Conservation (phyloP, 2,113 vertebrate genomes). For the Myocastor coypus region DNA sequence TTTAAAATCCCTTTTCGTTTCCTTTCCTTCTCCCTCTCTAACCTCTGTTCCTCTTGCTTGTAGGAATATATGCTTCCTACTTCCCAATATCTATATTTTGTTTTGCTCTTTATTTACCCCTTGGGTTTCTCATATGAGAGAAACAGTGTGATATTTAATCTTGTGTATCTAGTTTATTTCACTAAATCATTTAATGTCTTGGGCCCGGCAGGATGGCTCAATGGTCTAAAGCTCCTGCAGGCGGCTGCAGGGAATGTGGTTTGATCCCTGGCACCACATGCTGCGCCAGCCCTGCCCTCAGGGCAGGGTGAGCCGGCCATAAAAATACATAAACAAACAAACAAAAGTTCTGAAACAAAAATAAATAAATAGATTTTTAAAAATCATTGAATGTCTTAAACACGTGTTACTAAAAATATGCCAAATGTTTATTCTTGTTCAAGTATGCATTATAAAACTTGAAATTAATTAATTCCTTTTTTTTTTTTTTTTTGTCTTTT, state of each 20-base stretch:
- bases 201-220: no score
- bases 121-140: background rate
- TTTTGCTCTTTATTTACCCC: background rate
- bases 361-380: no score
- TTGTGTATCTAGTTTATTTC: background rate
- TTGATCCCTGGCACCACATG: no score
- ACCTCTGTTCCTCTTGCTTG: background rate
- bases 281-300: no score
- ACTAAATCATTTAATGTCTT: background rate
- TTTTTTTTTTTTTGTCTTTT: no score
- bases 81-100: background rate
- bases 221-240: no score
- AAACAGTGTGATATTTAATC: background rate
- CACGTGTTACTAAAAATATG: constrained; percentile 54
- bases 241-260: no score
- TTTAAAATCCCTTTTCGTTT: background rate
- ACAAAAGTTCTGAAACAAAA: no score
- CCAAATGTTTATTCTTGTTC: constrained; percentile 34
- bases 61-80: background rate
- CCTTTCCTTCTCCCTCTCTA: background rate
- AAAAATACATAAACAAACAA: no score
- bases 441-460: constrained; percentile 52
- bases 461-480: constrained; percentile 33
- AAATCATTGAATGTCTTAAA: constrained; percentile 11
- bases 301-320: no score